Percentiles rank a stretch among this genome's conserved stretches.
Evolutionary conservation across 2,113 vertebrate species (phyloP).

Genomic region (Dicentrarchus labrax): DNA sequence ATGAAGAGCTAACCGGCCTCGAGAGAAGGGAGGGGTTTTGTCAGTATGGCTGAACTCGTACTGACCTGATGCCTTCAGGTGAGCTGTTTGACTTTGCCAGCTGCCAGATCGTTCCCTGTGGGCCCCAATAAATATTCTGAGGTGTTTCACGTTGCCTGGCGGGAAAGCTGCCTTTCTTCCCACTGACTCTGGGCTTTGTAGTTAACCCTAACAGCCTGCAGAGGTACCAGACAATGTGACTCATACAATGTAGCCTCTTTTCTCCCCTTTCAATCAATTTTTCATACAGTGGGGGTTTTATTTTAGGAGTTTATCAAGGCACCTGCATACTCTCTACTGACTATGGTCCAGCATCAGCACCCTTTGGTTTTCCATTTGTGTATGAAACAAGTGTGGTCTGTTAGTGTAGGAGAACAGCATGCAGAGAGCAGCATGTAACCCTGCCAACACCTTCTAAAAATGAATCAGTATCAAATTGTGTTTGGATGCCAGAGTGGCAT

Average conservation of each 20-base stretch:
- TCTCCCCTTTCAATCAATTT: slow-evolving; percentile 23
- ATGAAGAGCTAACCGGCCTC: slow-evolving; percentile 32
- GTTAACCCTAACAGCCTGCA: slow-evolving; percentile 54
- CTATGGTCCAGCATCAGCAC: slow-evolving; percentile 25
- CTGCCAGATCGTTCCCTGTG: slow-evolving; percentile 58
- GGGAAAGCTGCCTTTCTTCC: slow-evolving; percentile 61
- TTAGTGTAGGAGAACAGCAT: slow-evolving; percentile 41
- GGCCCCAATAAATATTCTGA: slow-evolving; percentile 70
- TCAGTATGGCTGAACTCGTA: slow-evolving; percentile 56
- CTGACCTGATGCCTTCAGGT: slow-evolving; percentile 66
- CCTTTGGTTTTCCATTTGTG: slow-evolving; percentile 55
- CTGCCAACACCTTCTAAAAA: slow-evolving; percentile 52
- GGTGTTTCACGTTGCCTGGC: slow-evolving; percentile 64
- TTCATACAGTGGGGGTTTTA: slow-evolving; percentile 24
- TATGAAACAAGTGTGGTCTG: slow-evolving; percentile 43
- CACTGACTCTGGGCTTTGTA: slow-evolving; percentile 60
- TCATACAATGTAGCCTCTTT: not conserved
- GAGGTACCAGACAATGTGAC: slow-evolving; percentile 31
- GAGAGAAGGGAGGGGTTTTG: slow-evolving; percentile 23
- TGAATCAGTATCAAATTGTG: slow-evolving; percentile 56
- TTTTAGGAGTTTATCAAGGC: slow-evolving; percentile 28
- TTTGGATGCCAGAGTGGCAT: slow-evolving; percentile 49
- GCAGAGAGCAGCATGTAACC: slow-evolving; percentile 60
- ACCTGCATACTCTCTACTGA: slow-evolving; percentile 17
- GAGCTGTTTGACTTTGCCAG: slow-evolving; percentile 68